Base-by-base conservation (phyloP, 2,797 vertebrate genomes). In the Pelodytes ibericus region DNA sequence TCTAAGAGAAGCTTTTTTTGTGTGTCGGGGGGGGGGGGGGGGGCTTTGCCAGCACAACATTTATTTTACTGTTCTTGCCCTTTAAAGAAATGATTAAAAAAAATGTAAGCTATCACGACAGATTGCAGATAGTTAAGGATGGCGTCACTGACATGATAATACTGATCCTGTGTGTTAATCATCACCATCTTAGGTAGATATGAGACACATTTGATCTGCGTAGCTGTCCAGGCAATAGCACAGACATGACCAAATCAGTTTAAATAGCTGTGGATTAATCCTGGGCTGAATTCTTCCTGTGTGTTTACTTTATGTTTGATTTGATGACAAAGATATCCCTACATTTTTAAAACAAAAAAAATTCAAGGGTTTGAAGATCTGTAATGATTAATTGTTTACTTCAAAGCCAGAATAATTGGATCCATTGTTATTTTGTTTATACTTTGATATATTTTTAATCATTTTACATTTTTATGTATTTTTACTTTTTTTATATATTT, bases 61-160 rank as follows among this genome's bases (percentile, higher is more conserved):
- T 72, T 49, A 30, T 22, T 71, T 64, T n/a, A n/a, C n/a, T 26
- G 59, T 49, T 72, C 24, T 39, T 61, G 47, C 25, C n/a, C n/a
- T n/a, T n/a, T n/a, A n/a, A n/a, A n/a, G n/a, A n/a, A n/a, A n/a
- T n/a, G n/a, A n/a, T n/a, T n/a, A 49, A 49, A 61, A 62, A 61
- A 27, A 31, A 7, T 61, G 33, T 30, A n/a, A 47, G 9, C n/a
- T n/a, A n/a, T n/a, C n/a, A 74, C 82, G 81, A 82, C 60, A 81
- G 63, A 58, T 44, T 82, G 68, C 18, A 36, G 30, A n/a, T 15
- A 31, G 80, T 75, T 81, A 82, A 77, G 71, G 68, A 81, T 47
- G 31, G 63, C 66, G 58, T 80, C 77, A 86, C 84, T 91, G 88
- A 90, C 88, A 88, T 77, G 78, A 84, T 89, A 89, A 88, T 84